Conservation (phyloP, 2,113 vertebrate species). For the Cyanoliseus patagonus region DNA sequence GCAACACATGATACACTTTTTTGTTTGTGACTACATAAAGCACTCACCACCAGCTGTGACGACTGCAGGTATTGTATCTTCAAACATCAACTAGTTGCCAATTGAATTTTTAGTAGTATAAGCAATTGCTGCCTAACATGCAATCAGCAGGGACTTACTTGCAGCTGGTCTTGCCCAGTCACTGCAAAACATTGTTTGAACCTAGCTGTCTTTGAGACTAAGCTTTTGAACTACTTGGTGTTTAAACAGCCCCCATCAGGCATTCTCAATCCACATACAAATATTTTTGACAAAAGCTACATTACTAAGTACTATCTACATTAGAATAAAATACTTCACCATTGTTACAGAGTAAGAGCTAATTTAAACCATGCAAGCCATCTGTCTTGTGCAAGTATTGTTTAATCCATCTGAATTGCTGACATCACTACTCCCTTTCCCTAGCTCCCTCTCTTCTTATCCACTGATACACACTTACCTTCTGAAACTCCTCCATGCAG, state of each 20-base stretch:
- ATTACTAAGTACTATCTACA: neutral
- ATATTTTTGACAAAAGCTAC: neutral
- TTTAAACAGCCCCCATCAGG: neutral
- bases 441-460: neutral
- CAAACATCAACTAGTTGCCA: neutral
- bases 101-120: neutral
- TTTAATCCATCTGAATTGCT: neutral
- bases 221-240: neutral
- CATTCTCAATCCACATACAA: neutral
- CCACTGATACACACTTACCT: conserved; percentile 68
- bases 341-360: neutral
- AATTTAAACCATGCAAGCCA: neutral
- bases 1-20: neutral
- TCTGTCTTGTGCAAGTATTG: neutral
- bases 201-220: neutral
- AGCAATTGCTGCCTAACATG: neutral
- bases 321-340: neutral
- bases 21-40: neutral
- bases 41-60: neutral
- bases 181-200: neutral
- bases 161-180: neutral
- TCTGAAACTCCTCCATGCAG: conserved; percentile 98
- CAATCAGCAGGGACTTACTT: neutral
- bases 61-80: neutral
- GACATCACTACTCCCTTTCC: neutral